These are phyloP conservation scores for Haliclona indistincta DNA, from an alignment of 37 sponge, comb jelly and placozoan species.

Conservation along the genomic window DNA sequence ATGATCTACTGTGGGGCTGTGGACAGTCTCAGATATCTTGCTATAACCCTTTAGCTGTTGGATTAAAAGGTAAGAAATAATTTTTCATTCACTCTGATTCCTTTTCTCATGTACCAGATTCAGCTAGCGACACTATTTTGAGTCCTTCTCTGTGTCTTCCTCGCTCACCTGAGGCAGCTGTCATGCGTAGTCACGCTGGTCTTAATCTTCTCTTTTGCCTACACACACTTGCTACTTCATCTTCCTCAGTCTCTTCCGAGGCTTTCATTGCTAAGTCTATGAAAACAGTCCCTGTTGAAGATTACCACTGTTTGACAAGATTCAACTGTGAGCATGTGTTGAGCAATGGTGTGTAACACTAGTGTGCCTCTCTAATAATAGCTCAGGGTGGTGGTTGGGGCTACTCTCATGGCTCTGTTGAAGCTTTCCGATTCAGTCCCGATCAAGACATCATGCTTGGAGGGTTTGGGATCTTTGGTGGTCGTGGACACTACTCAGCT, in stretches of 20 bases:
- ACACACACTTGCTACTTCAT: slow-evolving; percentile 48
- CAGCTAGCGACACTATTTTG: slow-evolving; percentile 76
- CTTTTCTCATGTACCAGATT: slow-evolving; percentile 32
- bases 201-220: slow-evolving; percentile 87
- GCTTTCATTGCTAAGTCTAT: slow-evolving; percentile 26
- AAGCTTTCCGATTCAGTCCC: slow-evolving; percentile 79
- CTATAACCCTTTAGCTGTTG: slow-evolving; percentile 72
- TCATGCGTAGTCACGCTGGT: slow-evolving; percentile 63
- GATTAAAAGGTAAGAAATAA: slow-evolving; percentile 44
- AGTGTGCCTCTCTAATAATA: background rate
- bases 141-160: slow-evolving; percentile 85
- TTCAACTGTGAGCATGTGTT: slow-evolving; percentile 46
- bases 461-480: slow-evolving; percentile 86
- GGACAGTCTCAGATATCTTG: slow-evolving; percentile 46
- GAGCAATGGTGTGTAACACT: background rate
- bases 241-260: slow-evolving; percentile 43
- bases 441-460: slow-evolving; percentile 81
- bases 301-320: slow-evolving; percentile 40
- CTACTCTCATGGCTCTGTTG: slow-evolving; percentile 77
- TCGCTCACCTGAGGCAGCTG: slow-evolving; percentile 44
- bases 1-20: slow-evolving; percentile 80
- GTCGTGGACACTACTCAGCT: slow-evolving; percentile 69
- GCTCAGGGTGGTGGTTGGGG: slow-evolving; percentile 91
- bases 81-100: background rate
- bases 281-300: slow-evolving; percentile 42